These are phyloP conservation scores for Frankliniella intonsa DNA, from an alignment of 2,888 invertebrate genomes.

Conservation along the genomic window DNA sequence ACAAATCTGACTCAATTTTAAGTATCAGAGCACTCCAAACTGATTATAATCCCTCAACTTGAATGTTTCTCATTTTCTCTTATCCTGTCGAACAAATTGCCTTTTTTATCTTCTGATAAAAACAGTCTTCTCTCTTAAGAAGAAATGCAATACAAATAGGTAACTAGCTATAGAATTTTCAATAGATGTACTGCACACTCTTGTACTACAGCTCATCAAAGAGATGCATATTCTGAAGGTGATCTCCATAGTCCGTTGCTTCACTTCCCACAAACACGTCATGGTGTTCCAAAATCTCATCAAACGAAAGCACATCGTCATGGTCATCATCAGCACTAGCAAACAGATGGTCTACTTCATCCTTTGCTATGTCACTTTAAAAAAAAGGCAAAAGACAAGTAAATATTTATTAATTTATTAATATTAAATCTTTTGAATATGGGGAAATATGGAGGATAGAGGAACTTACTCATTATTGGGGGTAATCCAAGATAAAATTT, in stretches of 20 bases:
- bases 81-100: background rate
- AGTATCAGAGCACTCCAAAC: too few relatives aligned
- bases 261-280: conserved; percentile 90
- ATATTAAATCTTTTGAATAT: background rate
- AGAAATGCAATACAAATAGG: background rate
- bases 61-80: background rate
- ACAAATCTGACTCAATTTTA: background rate
- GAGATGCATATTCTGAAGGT: conserved; percentile 71
- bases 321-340: conserved; percentile 79
- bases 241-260: conserved; percentile 82
- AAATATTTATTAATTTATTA: background rate
- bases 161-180: background rate
- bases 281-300: conserved; percentile 78
- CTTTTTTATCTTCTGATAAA: background rate
- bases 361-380: conserved; percentile 74
- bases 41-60: background rate
- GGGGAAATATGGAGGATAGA: background rate
- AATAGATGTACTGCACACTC: background rate
- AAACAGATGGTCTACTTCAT: conserved; percentile 88
- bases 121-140: background rate
- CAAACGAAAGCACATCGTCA: conserved; percentile 70
- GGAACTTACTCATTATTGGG: conserved; percentile 80
- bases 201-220: conserved; percentile 69
- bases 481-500: conserved; percentile 84
- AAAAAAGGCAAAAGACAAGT: conserved; percentile 33